These are phyloP conservation scores for Sphenopsis melanotis DNA, from an alignment of 2,797 vertebrate species.

Conservation along the genomic window DNA sequence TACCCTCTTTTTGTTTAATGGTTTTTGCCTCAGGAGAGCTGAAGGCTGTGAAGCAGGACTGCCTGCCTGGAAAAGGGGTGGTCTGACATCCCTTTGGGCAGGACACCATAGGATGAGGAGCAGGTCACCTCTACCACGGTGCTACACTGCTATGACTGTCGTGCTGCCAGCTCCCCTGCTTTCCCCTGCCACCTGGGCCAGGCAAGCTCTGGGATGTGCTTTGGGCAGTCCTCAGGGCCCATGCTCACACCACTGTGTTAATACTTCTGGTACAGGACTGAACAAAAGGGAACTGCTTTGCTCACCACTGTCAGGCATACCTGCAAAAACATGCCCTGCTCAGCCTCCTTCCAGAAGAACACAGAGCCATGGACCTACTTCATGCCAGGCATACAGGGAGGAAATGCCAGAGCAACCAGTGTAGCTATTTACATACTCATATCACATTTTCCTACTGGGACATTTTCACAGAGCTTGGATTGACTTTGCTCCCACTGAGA, in stretches of 20 bases:
- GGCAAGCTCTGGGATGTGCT: neutral
- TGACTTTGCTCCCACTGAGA: neutral
- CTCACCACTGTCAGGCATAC: neutral
- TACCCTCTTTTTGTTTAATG: neutral
- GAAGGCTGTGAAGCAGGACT: neutral
- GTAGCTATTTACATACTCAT: neutral
- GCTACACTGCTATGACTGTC: neutral
- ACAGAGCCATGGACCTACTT: neutral
- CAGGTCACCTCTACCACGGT: neutral
- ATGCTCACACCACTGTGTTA: fast-evolving
- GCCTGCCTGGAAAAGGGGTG: neutral
- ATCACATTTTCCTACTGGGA: fast-evolving
- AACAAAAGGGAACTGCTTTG: neutral
- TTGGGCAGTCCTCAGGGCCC: neutral
- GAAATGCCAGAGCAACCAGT: neutral
- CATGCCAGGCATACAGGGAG: neutral
- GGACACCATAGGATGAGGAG: fast-evolving
- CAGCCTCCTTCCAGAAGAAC: neutral
- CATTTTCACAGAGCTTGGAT: neutral
- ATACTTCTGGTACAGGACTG: neutral
- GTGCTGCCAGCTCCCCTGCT: neutral
- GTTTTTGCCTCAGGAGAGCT: neutral
- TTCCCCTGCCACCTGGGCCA: neutral
- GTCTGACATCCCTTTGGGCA: neutral
- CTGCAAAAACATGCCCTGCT: neutral